Evolutionary conservation across 2,888 invertebrate species (phyloP), one percentile per base, ranked within the genome.

Genomic region (Crossocerus cetratus): DNA sequence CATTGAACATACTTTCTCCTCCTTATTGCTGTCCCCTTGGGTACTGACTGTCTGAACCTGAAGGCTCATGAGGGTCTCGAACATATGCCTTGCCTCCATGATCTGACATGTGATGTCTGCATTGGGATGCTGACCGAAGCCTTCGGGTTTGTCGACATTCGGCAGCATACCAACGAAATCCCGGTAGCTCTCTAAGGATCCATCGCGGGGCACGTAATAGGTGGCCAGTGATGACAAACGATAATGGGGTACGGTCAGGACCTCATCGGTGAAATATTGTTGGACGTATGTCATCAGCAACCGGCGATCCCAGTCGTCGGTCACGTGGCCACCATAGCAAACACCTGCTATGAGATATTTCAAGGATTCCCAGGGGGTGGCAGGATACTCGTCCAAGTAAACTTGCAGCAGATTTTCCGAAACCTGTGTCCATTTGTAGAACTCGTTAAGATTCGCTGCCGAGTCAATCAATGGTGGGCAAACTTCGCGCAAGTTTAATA

Each of bases 291-390:
- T 96, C 77, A 93, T 92, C 22, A 97, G 91, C 23, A 97, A 93
- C 18, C 97, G 91, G 74, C 94, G 91, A 86, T 94, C 94, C 94
- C 94, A 94, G 84, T 94, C 94, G 87, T 95, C 94, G 1, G 94
- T 95, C 83, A 95, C 94, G 89, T 96, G 96, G 0, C 97, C 97
- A 43, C 97, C 97, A 88, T 97, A 97, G 91, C 96, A 97, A 78
- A 97, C 96, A 81, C 95, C 96, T 0, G 97, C 95, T 87, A 97
- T 96, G 72, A 97, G 91, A 89, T 96, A 97, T 81, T 97, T 96
- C 59, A 97, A 91, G 0, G 97, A 97, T 84, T 96, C 97, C 96
- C 97, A 97, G 0, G 97, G 97, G 0, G 96, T 97, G 14, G 95
- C 94, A 5, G 87, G 85, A 89, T 97, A 97, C 86, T 97, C 96